A percentile compares a stretch with the other conserved stretches of the same genome.
Evolutionary conservation across 2,888 invertebrate species (phyloP).

Genomic region (Philereme transversata): DNA sequence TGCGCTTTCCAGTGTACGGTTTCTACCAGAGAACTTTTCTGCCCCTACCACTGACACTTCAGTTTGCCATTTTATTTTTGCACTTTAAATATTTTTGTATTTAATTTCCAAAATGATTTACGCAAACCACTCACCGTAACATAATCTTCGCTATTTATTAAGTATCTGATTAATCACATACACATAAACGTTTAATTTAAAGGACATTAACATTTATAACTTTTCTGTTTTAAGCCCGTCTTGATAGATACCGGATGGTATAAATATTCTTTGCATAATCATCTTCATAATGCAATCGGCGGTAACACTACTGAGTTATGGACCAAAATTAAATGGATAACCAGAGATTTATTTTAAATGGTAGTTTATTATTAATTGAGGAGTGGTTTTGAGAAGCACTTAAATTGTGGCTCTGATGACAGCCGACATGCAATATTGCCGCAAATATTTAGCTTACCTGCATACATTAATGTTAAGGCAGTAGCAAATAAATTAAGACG

Average conservation of each 20-base stretch:
- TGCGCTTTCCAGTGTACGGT: too few species aligned
- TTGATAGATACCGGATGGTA: constrained; percentile 8
- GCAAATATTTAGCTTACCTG: background rate
- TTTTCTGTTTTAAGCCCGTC: constrained; percentile 8
- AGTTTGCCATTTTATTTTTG: too few species aligned
- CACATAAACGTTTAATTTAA: constrained; percentile 14
- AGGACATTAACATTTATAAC: constrained; percentile 20
- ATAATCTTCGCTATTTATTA: background rate
- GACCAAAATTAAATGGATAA: constrained; percentile 15
- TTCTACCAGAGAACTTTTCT: too few species aligned
- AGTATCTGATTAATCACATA: constrained; percentile 2
- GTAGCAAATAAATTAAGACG: too few species aligned
- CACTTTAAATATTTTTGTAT: too few species aligned
- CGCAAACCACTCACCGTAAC: too few species aligned
- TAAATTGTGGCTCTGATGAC: constrained; percentile 20
- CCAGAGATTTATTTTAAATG: constrained; percentile 16
- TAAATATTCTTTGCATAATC: constrained; percentile 36
- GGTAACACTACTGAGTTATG: constrained; percentile 26
- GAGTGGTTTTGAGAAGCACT: constrained; percentile 15
- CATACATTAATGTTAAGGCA: too few species aligned
- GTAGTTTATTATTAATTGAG: constrained; percentile 22
- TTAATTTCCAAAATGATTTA: too few species aligned
- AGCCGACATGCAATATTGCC: background rate
- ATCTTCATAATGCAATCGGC: constrained; percentile 26
- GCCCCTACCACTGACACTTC: too few species aligned